Conservation (phyloP, 2,888 invertebrate genomes). For the Ligdia adustata region DNA sequence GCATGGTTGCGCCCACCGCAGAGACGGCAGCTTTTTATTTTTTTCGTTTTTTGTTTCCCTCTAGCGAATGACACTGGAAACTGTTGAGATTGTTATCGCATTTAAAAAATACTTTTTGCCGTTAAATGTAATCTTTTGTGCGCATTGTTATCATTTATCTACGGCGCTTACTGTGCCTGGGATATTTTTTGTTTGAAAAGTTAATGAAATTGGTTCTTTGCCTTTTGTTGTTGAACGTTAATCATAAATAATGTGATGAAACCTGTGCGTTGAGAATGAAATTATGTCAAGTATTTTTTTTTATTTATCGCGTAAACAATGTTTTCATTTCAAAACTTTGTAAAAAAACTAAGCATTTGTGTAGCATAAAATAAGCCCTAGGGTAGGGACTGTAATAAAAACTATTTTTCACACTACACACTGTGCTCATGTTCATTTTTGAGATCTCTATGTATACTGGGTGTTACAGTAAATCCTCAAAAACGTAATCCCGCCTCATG, state of each 20-base stretch:
- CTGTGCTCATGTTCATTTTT: too few relatives aligned
- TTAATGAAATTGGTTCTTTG: slow-evolving; percentile 12
- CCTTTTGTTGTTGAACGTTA: neutral
- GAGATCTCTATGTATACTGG: too few relatives aligned
- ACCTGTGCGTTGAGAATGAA: neutral
- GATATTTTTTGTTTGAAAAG: slow-evolving; percentile 6
- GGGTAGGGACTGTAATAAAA: too few relatives aligned
- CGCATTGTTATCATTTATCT: slow-evolving; percentile 21
- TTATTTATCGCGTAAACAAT: too few relatives aligned
- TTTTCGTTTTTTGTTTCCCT: slow-evolving; percentile 42
- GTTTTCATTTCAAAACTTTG: neutral
- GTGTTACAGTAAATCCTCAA: slow-evolving; percentile 7
- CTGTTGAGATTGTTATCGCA: slow-evolving; percentile 30
- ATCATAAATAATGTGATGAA: too few relatives aligned
- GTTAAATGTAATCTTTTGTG: slow-evolving; percentile 24
- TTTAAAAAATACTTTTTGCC: slow-evolving; percentile 29
- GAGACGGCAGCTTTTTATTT: slow-evolving; percentile 52
- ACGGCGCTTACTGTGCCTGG: slow-evolving; percentile 10
- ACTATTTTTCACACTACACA: too few relatives aligned
- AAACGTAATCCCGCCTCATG: slow-evolving; percentile 9
- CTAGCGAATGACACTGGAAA: slow-evolving; percentile 24
- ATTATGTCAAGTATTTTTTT: too few relatives aligned
- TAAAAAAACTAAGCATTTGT: neutral
- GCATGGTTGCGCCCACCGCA: slow-evolving; percentile 73
- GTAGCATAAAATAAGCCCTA: too few relatives aligned